These are phyloP conservation scores for Leptodactylus fuscus DNA, from an alignment of 2,113 vertebrate genomes.

Conservation along the genomic window DNA sequence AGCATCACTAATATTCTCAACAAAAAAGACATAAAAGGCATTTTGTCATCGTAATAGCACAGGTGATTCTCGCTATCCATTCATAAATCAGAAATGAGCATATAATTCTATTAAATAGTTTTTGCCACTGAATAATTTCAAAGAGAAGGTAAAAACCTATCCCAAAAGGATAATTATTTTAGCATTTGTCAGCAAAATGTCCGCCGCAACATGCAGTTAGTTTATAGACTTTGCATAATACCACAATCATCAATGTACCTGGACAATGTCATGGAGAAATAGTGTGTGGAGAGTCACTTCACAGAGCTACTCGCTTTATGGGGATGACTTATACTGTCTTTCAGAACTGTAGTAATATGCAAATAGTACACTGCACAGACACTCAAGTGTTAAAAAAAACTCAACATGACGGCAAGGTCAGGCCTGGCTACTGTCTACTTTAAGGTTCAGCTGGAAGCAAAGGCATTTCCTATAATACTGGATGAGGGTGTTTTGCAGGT, in stretches of 20 bases:
- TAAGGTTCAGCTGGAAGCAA: too few relatives aligned
- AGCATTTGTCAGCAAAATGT: slow-evolving; percentile 78
- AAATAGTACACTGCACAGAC: too few relatives aligned
- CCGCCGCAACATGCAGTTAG: slow-evolving; percentile 76
- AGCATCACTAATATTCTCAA: slow-evolving; percentile 54
- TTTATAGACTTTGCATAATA: slow-evolving; percentile 67
- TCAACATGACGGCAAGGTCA: too few relatives aligned
- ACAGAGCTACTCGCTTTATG: background rate
- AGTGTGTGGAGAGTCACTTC: slow-evolving; percentile 31
- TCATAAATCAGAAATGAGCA: slow-evolving; percentile 63
- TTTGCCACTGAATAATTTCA: slow-evolving; percentile 73
- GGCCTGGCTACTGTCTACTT: too few relatives aligned
- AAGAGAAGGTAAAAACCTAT: slow-evolving; percentile 76
- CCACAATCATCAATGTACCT: slow-evolving; percentile 52
- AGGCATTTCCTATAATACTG: too few relatives aligned
- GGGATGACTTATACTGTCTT: slow-evolving; percentile 17
- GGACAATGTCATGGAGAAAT: slow-evolving; percentile 58
- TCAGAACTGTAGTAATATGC: slow-evolving; percentile 1
- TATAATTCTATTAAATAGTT: slow-evolving; percentile 76
- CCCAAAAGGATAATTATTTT: slow-evolving; percentile 75
- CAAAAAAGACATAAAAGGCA: slow-evolving; percentile 59
- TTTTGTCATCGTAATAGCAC: slow-evolving; percentile 64
- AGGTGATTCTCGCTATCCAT: slow-evolving; percentile 65
- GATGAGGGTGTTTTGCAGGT: too few relatives aligned
- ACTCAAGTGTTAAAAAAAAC: too few relatives aligned